Conservation (phyloP, 2,113 vertebrate genomes). For the Cacatua alba region DNA sequence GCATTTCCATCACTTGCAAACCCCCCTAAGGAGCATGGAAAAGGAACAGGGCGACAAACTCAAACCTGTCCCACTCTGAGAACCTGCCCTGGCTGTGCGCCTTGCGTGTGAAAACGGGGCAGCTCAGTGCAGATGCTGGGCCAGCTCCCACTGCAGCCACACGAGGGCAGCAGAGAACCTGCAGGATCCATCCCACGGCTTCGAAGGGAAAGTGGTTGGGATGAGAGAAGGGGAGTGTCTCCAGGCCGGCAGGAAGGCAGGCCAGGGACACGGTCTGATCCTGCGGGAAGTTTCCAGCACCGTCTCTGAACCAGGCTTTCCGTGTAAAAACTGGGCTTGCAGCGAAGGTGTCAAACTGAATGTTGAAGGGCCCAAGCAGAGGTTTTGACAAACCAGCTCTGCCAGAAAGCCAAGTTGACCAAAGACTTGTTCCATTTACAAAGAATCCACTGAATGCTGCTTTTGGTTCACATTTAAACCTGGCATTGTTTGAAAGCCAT, state of each 20-base stretch:
- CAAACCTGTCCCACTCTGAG: neutral
- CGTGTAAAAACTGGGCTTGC: slow-evolving; percentile 23
- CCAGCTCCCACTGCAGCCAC: neutral
- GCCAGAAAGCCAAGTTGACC: slow-evolving; percentile 18
- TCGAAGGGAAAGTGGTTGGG: neutral
- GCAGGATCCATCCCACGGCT: neutral
- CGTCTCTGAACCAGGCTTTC: neutral
- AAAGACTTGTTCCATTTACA: neutral
- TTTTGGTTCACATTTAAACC: slow-evolving; percentile 63
- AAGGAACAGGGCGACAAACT: neutral
- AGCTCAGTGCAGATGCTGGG: neutral
- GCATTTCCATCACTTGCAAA: neutral
- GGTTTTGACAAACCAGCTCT: neutral
- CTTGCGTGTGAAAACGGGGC: neutral
- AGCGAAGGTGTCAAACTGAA: neutral
- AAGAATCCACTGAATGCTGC: neutral
- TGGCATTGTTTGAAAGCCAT: slow-evolving; percentile 60
- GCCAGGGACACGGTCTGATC: neutral
- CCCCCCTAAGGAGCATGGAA: neutral
- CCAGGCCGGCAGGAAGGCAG: neutral
- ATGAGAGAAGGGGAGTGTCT: neutral
- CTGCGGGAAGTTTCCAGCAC: neutral
- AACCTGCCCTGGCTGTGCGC: neutral
- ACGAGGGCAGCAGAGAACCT: slow-evolving; percentile 55
- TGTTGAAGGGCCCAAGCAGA: neutral